These are phyloP conservation scores for Dolichallabes microphthalmus DNA, from an alignment of 2,113 vertebrate genomes.

Conservation along the genomic window DNA sequence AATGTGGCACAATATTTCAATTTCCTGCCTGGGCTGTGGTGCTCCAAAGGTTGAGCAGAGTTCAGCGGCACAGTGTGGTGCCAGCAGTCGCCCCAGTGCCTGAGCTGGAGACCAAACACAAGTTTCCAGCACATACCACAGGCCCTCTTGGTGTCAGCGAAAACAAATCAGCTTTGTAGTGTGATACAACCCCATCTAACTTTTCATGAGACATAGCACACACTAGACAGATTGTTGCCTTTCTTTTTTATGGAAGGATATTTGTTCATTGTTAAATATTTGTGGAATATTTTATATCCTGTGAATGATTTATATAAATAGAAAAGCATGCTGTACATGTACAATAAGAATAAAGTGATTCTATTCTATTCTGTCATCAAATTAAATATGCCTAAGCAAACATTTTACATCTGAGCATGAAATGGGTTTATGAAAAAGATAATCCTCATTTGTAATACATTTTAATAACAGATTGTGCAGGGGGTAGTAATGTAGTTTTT, in stretches of 20 bases:
- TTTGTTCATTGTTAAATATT: neutral
- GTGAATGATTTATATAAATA: neutral
- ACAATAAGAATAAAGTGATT: neutral
- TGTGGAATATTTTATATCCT: neutral
- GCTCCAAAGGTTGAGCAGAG: constrained; percentile 87
- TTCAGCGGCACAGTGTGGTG: constrained; percentile 92
- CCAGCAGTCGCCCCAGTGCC: constrained; percentile 70
- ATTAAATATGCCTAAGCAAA: neutral
- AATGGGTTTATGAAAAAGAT: neutral
- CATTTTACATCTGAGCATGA: neutral
- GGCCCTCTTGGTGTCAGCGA: constrained; percentile 61
- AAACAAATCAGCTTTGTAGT: constrained; percentile 42
- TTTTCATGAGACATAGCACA: neutral
- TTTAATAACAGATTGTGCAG: constrained; percentile 13
- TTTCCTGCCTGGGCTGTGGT: constrained; percentile 86
- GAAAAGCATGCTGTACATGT: neutral
- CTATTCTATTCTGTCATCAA: neutral
- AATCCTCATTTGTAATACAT: neutral
- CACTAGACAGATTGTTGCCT: neutral
- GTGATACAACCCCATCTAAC: constrained; percentile 16
- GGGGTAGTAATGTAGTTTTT: neutral
- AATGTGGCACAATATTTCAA: constrained; percentile 91
- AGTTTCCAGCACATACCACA: constrained; percentile 79
- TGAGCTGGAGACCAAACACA: constrained; percentile 80
- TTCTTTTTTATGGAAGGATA: neutral